Base-by-base conservation (phyloP, 2,888 invertebrate species). In the Drepanosiphum platanoidis region DNA sequence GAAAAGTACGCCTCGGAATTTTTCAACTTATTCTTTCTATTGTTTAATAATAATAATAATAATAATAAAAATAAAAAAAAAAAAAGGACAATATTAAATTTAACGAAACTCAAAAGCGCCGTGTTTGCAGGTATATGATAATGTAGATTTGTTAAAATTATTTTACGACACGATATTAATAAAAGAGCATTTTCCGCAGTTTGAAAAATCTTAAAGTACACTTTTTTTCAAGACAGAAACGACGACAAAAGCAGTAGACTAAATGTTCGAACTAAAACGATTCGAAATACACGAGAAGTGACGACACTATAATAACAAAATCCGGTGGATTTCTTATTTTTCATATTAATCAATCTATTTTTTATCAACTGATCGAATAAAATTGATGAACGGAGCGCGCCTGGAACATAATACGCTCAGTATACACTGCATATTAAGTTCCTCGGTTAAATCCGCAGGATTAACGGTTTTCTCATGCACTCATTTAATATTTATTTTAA, bases 401-500 rank as follows among this genome's bases (percentile, higher is more conserved):
- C 4, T 52, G 52, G 18, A 22, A n/a, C n/a, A n/a, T 7, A 15
- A 5, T n/a, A 70, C 32, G 11, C 30, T 13, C 7, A 64, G 27
- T 27, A 36, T 9, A 39, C 61, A 32, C 42, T 13, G 30, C 13
- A 42, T 22, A 32, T 32, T 22, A 78, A 66, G 42, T 39, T n/a
- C 42, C 27, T 22, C 30, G 27, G 52, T 70, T 36, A 52, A 70
- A 52, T 36, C 34, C 8, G 4, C 36, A 22, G 15, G 34, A 66
- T 66, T 66, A 42, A 79, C 78, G 42, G 42, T 79, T 80, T 70
- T 18, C 68, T 34, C n/a, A 27, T 27, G 46, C 34, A 52, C 52
- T 58, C 70, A 36, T 81, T 71, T 58, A 81, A 39, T 81, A 81
- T 81, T 70, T 81, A 70, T 52, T 68, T 66, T 52, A 70, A 52